phyloP scores from a whole-genome alignment of 2,113 vertebrate genomes.

The Gorsachius goisagi region DNA sequence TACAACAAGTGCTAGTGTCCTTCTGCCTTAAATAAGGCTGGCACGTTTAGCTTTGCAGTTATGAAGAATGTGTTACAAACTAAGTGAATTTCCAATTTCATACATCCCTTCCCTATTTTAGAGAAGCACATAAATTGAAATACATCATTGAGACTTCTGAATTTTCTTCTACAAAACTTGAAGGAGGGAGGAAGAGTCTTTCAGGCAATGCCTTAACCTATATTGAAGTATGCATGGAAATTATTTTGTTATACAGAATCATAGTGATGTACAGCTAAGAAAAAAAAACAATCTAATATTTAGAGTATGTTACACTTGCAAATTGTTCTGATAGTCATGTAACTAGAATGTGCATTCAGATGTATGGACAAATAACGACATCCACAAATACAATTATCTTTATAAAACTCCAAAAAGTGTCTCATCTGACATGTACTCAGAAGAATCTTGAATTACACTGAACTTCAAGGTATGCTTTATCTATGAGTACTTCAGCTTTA shows the following conservation, averaged over 20 bases:
- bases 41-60: neutral
- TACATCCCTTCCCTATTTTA: neutral
- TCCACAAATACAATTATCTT: neutral
- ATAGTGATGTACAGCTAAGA: neutral
- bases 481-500: neutral
- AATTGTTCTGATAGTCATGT: neutral
- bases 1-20: neutral
- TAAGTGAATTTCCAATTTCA: neutral
- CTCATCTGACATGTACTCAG: neutral
- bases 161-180: neutral
- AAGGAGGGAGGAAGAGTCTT: neutral
- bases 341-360: neutral
- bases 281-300: neutral
- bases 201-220: neutral
- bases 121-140: neutral
- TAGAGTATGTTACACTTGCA: neutral
- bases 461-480: neutral
- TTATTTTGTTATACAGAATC: neutral
- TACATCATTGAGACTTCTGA: neutral
- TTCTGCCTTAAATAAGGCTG: neutral
- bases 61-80: neutral
- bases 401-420: neutral
- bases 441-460: neutral
- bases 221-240: neutral
- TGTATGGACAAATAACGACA: neutral